Evolutionary conservation across 2,113 vertebrate genomes (phyloP), one percentile per base, ranked within the genome.

Genomic region (Coreoperca whiteheadi): DNA sequence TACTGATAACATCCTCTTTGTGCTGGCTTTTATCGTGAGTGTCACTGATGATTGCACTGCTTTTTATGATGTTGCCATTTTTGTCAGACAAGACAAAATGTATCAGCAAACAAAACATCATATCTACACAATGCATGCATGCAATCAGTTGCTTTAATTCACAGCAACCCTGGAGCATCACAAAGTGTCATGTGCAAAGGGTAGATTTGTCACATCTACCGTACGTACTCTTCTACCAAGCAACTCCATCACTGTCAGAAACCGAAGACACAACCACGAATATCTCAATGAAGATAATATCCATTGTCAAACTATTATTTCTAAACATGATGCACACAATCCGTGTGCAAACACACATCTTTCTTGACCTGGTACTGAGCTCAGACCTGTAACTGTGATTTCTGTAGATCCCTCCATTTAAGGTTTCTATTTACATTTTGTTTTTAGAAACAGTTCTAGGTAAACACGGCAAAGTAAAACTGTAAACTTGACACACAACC

Each of bases 401-500:
- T 51, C 20, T 11, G 4, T 18, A 8, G 6, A 61, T 7, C 4
- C 10, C 5, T 4, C 1, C 23, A 5, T 46, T 64, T 53, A 28
- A 25, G 37, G 28, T 50, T 0, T 37, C 0, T 23, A 21, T n/a
- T n/a, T 51, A n/a, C n/a, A n/a, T n/a, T n/a, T n/a, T n/a, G n/a
- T n/a, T n/a, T n/a, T n/a, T 18, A 56, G 5, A 41, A 57, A 37
- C 25, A 37, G 15, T 14, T 48, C 11, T 57, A 41, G 7, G 0
- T 21, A 51, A 60, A 76, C 34, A 65, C 30, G 1, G n/a, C 2
- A 39, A 37, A 30, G 16, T 15, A 32, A 3, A 72, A 43, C 1
- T 21, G 2, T 56, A 25, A 60, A 59, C 7, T 3, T 65, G 18
- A 37, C 18, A 74, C 75, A 57, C 76, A 78, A 96, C 96, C 91